A percentile compares a stretch with the other conserved stretches of the same genome.
Evolutionary conservation across 2,113 vertebrate species (phyloP).

Genomic region (Melanerpes aurifrons): DNA sequence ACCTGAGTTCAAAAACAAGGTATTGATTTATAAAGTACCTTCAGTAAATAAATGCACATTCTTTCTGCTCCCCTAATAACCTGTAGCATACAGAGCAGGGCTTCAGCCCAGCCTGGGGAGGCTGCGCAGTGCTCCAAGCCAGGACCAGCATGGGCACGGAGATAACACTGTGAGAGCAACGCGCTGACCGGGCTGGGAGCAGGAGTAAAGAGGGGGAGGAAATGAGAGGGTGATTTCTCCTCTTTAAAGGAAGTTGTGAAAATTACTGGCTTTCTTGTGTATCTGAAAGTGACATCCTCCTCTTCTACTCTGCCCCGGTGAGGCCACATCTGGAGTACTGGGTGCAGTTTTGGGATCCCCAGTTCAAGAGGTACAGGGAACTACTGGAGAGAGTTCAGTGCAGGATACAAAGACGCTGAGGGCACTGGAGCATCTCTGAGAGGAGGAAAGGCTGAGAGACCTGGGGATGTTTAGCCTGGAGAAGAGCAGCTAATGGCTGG

Average conservation of each 20-base stretch:
- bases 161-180: background rate
- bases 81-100: constrained; percentile 49
- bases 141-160: background rate
- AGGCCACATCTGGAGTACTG: too few relatives aligned
- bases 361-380: too few relatives aligned
- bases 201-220: background rate
- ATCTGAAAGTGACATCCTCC: background rate
- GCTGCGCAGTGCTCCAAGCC: too few relatives aligned
- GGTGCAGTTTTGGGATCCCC: too few relatives aligned
- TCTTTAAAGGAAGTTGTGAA: background rate
- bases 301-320: too few relatives aligned
- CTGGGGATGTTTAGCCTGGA: too few relatives aligned
- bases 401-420: too few relatives aligned
- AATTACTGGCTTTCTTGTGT: background rate
- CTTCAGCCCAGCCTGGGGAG: background rate
- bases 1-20: constrained; percentile 79
- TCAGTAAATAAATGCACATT: constrained; percentile 78
- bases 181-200: background rate
- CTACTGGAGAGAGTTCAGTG: too few relatives aligned
- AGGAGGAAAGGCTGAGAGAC: too few relatives aligned
- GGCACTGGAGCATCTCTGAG: too few relatives aligned
- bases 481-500: too few relatives aligned
- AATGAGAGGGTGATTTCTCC: background rate
- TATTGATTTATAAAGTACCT: constrained; percentile 82
- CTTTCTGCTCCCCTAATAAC: constrained; percentile 69